Conservation (phyloP, 2,113 vertebrate genomes). For the Sminthopsis crassicaudata region DNA sequence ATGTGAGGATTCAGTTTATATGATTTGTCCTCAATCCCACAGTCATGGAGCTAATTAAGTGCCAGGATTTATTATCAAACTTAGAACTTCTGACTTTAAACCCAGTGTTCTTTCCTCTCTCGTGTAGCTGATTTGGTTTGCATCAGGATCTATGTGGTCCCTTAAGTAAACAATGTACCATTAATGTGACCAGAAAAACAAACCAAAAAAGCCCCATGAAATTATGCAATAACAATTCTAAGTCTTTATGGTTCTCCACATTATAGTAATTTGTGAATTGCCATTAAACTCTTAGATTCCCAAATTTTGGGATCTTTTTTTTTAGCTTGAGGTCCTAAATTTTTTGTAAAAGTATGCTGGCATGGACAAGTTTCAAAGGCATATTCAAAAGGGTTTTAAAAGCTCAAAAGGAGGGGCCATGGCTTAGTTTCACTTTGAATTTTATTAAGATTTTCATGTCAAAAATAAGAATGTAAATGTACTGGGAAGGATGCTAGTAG, state of each 20-base stretch:
- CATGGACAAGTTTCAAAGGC: background rate
- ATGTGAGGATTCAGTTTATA: background rate
- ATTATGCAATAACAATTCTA: background rate
- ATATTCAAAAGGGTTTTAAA: background rate
- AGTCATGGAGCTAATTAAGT: background rate
- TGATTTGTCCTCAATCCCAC: background rate
- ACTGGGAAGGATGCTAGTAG: background rate
- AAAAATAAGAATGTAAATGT: background rate
- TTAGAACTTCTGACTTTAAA: background rate
- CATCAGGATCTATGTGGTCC: background rate
- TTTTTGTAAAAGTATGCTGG: background rate
- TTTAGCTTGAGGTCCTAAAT: background rate
- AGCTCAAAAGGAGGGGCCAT: background rate
- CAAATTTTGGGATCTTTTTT: background rate
- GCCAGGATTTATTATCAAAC: background rate
- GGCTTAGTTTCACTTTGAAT: background rate
- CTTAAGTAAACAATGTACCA: background rate
- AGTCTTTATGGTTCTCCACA: background rate
- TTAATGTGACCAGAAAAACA: background rate
- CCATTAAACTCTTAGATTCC: background rate
- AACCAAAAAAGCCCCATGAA: background rate
- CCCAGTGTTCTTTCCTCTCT: background rate
- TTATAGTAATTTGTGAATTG: background rate
- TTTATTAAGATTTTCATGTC: background rate
- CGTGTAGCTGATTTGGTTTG: background rate